Evolutionary conservation across 2,113 vertebrate species (phyloP).

Genomic region (Phasianus colchicus): DNA sequence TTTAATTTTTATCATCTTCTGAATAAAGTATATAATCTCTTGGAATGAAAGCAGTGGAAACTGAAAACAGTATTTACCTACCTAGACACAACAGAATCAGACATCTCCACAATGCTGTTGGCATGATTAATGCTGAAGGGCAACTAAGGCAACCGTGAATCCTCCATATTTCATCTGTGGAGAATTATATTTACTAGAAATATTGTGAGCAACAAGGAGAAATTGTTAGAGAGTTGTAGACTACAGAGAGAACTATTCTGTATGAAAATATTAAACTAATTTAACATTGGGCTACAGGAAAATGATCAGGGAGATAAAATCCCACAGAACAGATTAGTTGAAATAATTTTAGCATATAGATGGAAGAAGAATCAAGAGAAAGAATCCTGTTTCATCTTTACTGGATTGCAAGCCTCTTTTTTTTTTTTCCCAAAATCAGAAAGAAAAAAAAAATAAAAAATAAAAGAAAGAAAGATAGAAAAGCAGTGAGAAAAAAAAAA

Average conservation of each 20-base stretch:
- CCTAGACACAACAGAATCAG: background rate
- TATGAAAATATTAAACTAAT: background rate
- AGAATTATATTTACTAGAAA: background rate
- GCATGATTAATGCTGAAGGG: background rate
- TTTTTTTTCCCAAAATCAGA: background rate
- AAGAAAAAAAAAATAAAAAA: background rate
- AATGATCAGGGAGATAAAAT: background rate
- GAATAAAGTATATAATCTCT: conserved; percentile 24
- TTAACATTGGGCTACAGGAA: background rate
- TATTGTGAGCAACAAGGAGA: background rate
- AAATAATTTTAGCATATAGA: background rate
- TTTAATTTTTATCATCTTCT: background rate
- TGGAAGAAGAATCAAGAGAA: background rate
- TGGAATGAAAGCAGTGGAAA: conserved; percentile 31
- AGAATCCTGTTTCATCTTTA: background rate
- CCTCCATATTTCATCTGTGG: conserved; percentile 19
- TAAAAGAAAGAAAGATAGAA: too few species aligned
- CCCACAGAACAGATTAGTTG: fast-evolving
- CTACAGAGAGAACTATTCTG: background rate
- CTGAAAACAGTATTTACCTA: conserved; percentile 7
- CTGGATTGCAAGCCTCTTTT: fast-evolving
- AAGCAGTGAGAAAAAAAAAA: too few species aligned
- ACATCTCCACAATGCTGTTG: background rate
- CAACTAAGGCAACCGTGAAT: background rate
- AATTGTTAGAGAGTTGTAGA: background rate